These are phyloP conservation scores for Austrofundulus limnaeus DNA, from an alignment of 2,113 vertebrate genomes.

Conservation along the genomic window DNA sequence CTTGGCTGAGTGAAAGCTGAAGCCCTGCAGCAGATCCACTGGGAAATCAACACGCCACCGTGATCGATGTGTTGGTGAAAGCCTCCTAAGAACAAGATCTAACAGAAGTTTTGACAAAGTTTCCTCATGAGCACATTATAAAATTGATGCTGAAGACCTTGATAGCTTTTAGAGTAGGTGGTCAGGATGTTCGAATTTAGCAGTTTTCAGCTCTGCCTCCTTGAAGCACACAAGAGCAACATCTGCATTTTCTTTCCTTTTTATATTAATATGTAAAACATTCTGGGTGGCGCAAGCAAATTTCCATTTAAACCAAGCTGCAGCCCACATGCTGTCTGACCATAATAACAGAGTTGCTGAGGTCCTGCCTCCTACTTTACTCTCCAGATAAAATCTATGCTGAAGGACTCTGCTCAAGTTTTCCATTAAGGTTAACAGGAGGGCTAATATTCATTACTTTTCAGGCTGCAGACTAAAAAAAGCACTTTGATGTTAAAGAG, in stretches of 20 bases:
- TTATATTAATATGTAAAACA: constrained; percentile 60
- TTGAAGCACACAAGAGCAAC: constrained; percentile 4
- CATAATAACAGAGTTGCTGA: constrained; percentile 65
- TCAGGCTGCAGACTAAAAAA: constrained; percentile 22
- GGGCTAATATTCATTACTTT: constrained; percentile 56
- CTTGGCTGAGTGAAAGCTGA: constrained; percentile 42
- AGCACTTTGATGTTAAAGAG: constrained; percentile 45
- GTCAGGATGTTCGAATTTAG: constrained; percentile 3
- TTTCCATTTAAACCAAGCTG: constrained; percentile 61
- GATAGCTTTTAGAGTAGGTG: constrained; percentile 12
- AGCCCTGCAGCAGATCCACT: constrained; percentile 39
- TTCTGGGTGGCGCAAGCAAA: constrained; percentile 39
- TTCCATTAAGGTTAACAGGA: constrained; percentile 58
- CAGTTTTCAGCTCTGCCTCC: constrained; percentile 9
- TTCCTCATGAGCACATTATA: constrained; percentile 26
- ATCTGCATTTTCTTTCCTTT: constrained; percentile 37
- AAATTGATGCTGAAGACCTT: constrained; percentile 13
- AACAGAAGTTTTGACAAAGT: constrained; percentile 35
- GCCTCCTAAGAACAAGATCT: constrained; percentile 24
- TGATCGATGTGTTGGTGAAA: constrained; percentile 61
- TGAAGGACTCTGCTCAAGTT: constrained; percentile 55
- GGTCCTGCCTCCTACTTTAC: constrained; percentile 48
- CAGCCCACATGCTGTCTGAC: constrained; percentile 53
- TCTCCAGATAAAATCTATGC: constrained; percentile 40
- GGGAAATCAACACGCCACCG: constrained; percentile 47